Base-by-base conservation (phyloP, 92 coral and sea anemone genomes). In the Hydrozoanthus gracilis region DNA sequence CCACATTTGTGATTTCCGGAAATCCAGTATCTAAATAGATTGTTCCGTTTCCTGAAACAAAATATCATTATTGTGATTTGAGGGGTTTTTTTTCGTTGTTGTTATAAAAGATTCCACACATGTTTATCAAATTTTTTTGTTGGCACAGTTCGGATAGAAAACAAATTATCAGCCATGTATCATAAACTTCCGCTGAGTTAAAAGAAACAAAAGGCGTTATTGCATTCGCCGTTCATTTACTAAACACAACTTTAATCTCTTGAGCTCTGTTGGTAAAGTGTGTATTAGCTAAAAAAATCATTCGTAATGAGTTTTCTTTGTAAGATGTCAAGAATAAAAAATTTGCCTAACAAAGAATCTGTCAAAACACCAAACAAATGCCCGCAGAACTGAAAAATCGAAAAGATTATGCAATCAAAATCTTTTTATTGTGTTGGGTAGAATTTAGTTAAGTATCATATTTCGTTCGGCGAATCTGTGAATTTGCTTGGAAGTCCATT, bases 31-130 rank as follows among this genome's bases (percentile, higher is more conserved):
- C 85, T 80, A 80, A 80, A 80, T 80, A 65, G 90, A 86, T 86
- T 82, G 84, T 72, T 78, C 47, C 61, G 76, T 90, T 87, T 90
- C 90, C 90, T 86, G 93, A 90, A 74, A 87, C 48, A 47, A 77
- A 75, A 76, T 82, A 80, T 80, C 72, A 9, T 54, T 61, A 47
- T 80, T 70, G 74, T 80, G 60, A 64, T 16, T 64, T 46, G 60
- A 27, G 39, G 39, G 39, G 39, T 0, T 27, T 27, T 27, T 27
- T 15, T 64, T 80, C 49, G 51, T 39, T 8, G 4, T 68, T 6
- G 16, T 47, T 50, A 49, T 80, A 80, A 65, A 48, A 58, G 66
- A 62, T 80, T 65, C 75, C 50, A 46, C 73, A 64, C 73, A 80
- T 80, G 85, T 65, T 45, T 49, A 48, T 66, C 11, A 48, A 65